These are phyloP conservation scores for Gavialis gangeticus DNA, from an alignment of 2,113 vertebrate species.

Conservation along the genomic window DNA sequence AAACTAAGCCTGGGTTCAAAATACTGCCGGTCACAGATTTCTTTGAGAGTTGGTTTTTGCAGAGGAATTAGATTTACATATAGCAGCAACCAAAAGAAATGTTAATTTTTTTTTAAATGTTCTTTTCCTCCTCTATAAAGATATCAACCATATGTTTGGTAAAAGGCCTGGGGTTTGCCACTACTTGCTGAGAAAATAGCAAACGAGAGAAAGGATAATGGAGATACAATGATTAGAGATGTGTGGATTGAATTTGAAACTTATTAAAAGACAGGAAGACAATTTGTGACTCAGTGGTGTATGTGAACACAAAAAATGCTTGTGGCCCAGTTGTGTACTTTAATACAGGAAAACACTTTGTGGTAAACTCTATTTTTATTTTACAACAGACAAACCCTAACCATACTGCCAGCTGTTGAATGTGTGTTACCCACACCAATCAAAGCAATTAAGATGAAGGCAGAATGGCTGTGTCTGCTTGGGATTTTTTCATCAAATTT, in stretches of 20 bases:
- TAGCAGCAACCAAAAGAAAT: constrained; percentile 58
- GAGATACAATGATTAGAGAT: constrained; percentile 66
- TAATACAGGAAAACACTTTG: constrained; percentile 33
- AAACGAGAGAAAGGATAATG: constrained; percentile 52
- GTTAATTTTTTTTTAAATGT: constrained; percentile 42
- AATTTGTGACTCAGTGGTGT: constrained; percentile 29
- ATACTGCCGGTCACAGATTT: constrained; percentile 50
- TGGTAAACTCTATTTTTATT: constrained; percentile 1
- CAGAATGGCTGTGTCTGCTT: not conserved
- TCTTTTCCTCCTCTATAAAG: constrained; percentile 35
- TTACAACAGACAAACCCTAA: not conserved
- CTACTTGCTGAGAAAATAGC: constrained; percentile 52
- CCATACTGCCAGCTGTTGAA: constrained; percentile 4
- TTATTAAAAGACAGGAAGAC: constrained; percentile 48
- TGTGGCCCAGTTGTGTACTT: constrained; percentile 27
- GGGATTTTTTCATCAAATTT: not conserved
- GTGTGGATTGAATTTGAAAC: constrained; percentile 60
- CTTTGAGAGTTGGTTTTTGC: constrained; percentile 70
- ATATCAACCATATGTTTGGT: constrained; percentile 68
- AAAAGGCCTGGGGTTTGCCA: constrained; percentile 60
- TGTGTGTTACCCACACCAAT: not conserved
- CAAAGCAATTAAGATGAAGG: not conserved
- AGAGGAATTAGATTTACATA: constrained; percentile 48
- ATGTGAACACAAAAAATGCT: constrained; percentile 16
- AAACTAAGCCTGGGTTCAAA: not conserved